These are phyloP conservation scores for Empidonax alnorum DNA, from an alignment of 2,113 vertebrate species.

Conservation along the genomic window DNA sequence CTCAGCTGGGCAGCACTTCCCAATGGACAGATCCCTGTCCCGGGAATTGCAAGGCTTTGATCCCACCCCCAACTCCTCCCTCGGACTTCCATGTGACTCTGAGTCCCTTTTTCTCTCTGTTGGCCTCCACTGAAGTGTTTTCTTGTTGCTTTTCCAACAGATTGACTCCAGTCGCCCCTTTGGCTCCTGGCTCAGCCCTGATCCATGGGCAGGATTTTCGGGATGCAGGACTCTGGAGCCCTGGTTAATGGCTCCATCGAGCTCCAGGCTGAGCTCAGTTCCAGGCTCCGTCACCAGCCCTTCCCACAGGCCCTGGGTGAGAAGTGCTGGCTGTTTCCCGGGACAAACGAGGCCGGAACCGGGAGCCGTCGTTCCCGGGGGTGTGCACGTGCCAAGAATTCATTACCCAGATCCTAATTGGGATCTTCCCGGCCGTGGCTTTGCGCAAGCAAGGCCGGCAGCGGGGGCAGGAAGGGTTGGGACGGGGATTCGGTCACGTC, in stretches of 20 bases:
- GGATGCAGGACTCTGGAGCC: not conserved
- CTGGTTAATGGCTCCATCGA: not conserved
- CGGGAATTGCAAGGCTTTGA: not conserved
- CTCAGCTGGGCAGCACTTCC: no score
- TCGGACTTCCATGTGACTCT: not conserved
- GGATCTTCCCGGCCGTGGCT: not conserved
- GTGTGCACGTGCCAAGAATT: slow-evolving; percentile 18
- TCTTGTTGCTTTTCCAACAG: not conserved
- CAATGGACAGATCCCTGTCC: no score
- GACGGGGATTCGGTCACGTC: not conserved
- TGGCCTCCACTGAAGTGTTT: not conserved
- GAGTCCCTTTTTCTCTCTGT: not conserved
- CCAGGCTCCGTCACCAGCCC: not conserved
- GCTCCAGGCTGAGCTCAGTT: not conserved
- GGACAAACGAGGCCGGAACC: not conserved
- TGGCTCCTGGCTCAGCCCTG: not conserved
- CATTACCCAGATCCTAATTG: not conserved
- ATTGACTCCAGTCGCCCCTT: not conserved
- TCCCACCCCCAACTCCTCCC: not conserved
- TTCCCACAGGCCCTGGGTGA: not conserved
- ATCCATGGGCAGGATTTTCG: not conserved
- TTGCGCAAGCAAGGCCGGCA: no score
- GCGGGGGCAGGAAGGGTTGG: no score
- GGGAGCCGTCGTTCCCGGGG: not conserved
- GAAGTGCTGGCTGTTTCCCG: not conserved